Base-by-base conservation (phyloP, 2,113 vertebrate genomes). In the Romanogobio albipinnatus region DNA sequence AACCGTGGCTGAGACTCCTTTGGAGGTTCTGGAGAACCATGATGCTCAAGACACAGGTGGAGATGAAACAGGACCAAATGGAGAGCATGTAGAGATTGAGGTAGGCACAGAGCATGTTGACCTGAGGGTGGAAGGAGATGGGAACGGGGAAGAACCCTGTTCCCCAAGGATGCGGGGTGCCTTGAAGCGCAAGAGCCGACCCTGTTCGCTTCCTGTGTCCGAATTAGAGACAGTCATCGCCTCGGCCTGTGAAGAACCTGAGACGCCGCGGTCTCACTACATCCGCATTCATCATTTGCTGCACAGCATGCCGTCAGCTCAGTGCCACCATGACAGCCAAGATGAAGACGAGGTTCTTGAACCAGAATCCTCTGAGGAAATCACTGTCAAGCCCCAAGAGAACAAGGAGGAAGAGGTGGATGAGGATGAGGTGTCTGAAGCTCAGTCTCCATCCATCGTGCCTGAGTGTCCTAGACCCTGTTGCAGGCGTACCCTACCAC, bases 201-300 rank as follows among this genome's bases (percentile, higher is more conserved):
- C 97, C 0, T 98, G 96, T 86, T 99, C 98, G 0, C 89, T 99
- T 51, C 97, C 97, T 0, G 97, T 99, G 86, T 99, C 98, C 0
- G 98, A 99, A 88, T 95, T 99, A 81, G 98, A 99, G 90, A 98
- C 96, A 0, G 97, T 99, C 66, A 97, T 99, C 2, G 97, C 98
- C 0, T 97, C 98, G 0, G 94, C 96, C 0, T 99, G 97, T 0
- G 96, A 96, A 0, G 96, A 99, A 43, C 97, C 97, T 0, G 98
- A 99, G 90, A 99, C 97, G 0, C 98, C 98, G 0, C 94, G 97
- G 3, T 97, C 98, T 0, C 98, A 99, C 91, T 99, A 99, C 93
- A 97, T 99, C 81, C 95, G 97, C 17, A 97, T 99, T 81, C 98
- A 99, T 91, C 96, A 97, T 82, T 94, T 99, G 62, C 96, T 99